Base-by-base conservation (phyloP, 37 sponge, comb jelly and placozoan genomes). In the Diacarnus erythraeanus region DNA sequence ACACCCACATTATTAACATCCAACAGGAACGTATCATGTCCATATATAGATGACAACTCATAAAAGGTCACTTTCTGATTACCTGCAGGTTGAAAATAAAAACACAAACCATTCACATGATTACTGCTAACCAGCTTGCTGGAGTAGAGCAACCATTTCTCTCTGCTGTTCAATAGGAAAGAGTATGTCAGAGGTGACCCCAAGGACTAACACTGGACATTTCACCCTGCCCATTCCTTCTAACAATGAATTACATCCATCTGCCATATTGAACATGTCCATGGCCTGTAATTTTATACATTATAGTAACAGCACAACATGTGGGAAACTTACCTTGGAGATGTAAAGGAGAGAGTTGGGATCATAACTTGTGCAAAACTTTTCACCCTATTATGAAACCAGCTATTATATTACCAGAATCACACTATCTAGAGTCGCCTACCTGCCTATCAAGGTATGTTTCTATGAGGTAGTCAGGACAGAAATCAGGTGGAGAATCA, bases 21-120 rank as follows among this genome's bases (percentile, higher is more conserved):
- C 37, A 93, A 35, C 35, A 93, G 42, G 75, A 93, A 93, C 0
- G 93, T 93, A 43, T 93, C 93, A 43, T 93, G 93, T 25, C 93
- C 93, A 72, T 89, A 89, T 43, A 85, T 70, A 17, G 90, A 85
- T 25, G 37, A 76, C 33, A 89, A 39, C 42, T 93, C 93, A 76
- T 80, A 93, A 43, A 81, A 93, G 0, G 80, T 74, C 10, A 80
- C 83, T 30, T 72, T 72, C 0, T 21, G 35, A 43, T 93, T 93
- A 0, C 93, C 93, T 81, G 64, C 26, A 30, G 44, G 44, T n/a
- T 1, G 17, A 77, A 29, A 37, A 25, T 3, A 29, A 54, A 17
- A 12, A 73, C 30, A 29, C 42, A 30, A 72, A 5, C 20, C 26
- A 20, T 12, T 8, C 6, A 12, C 51, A 6, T 47, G 51, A 8